These are phyloP conservation scores for Solenopsis fugax DNA, from an alignment of 1,140 invertebrate genomes.

Conservation along the genomic window DNA sequence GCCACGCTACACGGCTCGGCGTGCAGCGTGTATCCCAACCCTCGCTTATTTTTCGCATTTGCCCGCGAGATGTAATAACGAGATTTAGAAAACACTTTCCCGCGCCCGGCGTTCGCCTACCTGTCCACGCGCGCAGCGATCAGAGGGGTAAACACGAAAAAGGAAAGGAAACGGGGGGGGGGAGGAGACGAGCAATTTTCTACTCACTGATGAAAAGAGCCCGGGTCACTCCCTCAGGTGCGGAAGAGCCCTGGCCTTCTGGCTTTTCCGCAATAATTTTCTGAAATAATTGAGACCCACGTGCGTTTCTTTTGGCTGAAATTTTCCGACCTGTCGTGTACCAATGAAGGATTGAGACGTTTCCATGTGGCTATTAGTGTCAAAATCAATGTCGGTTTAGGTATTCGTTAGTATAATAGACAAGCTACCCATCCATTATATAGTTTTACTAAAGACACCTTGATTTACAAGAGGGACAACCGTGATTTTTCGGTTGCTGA, in stretches of 20 bases:
- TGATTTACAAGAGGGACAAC: neutral
- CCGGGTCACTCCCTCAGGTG: conserved; percentile 69
- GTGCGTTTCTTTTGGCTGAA: conserved; percentile 18
- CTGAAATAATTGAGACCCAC: conserved; percentile 79
- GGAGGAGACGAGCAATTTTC: conserved; percentile 76
- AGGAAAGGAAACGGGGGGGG: conserved; percentile 14
- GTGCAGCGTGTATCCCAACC: conserved; percentile 32
- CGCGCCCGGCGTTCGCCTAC: conserved; percentile 45
- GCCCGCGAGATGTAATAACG: conserved; percentile 77
- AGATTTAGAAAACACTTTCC: conserved; percentile 77
- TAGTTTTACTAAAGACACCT: conserved; percentile 6
- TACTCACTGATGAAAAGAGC: conserved; percentile 65
- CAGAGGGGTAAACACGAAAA: conserved; percentile 17
- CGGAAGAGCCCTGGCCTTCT: conserved; percentile 32
- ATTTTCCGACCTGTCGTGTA: conserved; percentile 44
- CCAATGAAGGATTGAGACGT: conserved; percentile 9
- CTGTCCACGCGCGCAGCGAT: conserved; percentile 53
- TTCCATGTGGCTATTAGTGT: neutral
- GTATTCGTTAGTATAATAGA: conserved; percentile 36
- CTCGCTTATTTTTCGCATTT: conserved; percentile 77
- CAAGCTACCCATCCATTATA: neutral
- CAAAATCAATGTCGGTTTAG: conserved; percentile 27
- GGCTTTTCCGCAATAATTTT: conserved; percentile 76
- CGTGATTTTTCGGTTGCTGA: neutral
- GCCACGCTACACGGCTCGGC: conserved; percentile 37